Evolutionary conservation across 37 sponge, comb jelly and placozoan species (phyloP).

Genomic region (Spongia lamella): DNA sequence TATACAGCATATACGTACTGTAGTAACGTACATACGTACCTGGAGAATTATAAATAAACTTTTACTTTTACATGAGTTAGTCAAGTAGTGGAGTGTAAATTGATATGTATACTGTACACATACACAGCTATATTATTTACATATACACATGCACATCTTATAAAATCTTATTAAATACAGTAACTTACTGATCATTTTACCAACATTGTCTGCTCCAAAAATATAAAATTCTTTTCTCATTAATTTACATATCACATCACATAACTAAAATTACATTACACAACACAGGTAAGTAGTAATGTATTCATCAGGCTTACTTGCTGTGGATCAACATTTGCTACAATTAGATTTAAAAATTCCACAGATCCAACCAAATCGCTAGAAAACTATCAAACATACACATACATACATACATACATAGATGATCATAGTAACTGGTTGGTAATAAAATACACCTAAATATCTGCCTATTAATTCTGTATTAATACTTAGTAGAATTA

Average conservation of each 20-base stretch:
- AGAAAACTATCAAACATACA: constrained; percentile 26
- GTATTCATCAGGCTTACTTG: constrained; percentile 32
- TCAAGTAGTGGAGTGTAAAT: neutral
- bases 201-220: constrained; percentile 7
- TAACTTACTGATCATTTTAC: constrained; percentile 44
- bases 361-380: constrained; percentile 33
- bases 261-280: neutral
- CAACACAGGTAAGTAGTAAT: neutral
- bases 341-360: constrained; percentile 46
- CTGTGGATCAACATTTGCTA: constrained; percentile 60
- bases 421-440: neutral
- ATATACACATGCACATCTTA: neutral
- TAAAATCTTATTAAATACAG: no score
- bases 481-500: no score
- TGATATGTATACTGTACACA: neutral
- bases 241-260: constrained; percentile 2
- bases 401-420: neutral
- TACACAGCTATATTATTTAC: neutral
- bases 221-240: constrained; percentile 20
- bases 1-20: no score
- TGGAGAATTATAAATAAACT: no score
- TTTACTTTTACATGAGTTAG: neutral
- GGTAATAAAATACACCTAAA: neutral
- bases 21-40: no score
- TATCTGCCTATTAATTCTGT: neutral